phyloP scores from a whole-genome alignment of 2,113 vertebrate genomes.

The Melanocharis versteri region DNA sequence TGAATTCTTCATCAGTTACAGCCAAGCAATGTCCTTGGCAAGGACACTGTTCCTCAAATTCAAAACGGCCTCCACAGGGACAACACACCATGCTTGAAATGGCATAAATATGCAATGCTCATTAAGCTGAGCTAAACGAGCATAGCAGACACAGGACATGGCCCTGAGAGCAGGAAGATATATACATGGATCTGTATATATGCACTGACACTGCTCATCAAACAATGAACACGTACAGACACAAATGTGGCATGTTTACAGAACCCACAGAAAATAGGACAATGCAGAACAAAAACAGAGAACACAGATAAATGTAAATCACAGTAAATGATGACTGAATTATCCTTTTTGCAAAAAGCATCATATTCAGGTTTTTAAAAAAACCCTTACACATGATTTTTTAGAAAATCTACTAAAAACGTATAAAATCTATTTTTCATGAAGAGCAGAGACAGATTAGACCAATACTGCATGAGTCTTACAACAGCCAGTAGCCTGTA shows the following conservation, averaged over 20 bases:
- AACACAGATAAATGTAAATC: neutral
- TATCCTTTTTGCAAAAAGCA: neutral
- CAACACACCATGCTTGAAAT: slow-evolving; percentile 31
- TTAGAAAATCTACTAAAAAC: neutral
- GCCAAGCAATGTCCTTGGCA: slow-evolving; percentile 45
- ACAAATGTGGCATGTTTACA: slow-evolving; percentile 8
- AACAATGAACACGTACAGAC: neutral
- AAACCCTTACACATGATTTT: neutral
- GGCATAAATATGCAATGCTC: slow-evolving; percentile 29
- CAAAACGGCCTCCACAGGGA: slow-evolving; percentile 52
- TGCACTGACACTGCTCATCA: neutral
- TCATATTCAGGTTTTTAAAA: neutral
- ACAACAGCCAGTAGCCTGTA: neutral
- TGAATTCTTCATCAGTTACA: slow-evolving; percentile 45
- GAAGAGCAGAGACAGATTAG: neutral
- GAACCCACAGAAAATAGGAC: neutral
- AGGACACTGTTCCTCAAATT: slow-evolving; percentile 33
- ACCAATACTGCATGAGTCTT: neutral
- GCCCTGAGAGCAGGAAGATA: slow-evolving; percentile 11
- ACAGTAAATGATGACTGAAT: neutral
- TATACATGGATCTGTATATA: slow-evolving; percentile 9
- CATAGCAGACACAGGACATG: slow-evolving; percentile 20
- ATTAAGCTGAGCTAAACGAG: slow-evolving; percentile 32
- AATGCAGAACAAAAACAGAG: slow-evolving; percentile 8
- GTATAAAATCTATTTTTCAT: neutral